Evolutionary conservation across 2,113 vertebrate genomes (phyloP), one percentile per base, ranked within the genome.

Genomic region (Mohoua ochrocephala): DNA sequence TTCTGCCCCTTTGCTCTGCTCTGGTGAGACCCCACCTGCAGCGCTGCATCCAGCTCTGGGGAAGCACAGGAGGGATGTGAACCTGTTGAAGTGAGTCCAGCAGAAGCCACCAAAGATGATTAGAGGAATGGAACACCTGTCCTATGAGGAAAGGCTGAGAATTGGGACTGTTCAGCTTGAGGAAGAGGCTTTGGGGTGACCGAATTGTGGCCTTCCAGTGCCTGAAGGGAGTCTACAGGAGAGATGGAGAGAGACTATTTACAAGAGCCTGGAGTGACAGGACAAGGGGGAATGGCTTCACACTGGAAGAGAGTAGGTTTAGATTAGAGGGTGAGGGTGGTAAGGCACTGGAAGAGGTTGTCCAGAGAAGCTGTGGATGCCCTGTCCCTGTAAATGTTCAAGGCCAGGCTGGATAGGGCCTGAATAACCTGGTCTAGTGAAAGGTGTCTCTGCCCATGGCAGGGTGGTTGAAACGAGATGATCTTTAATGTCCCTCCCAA

Each of bases 391-490:
- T 16, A 37, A 73, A 52, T 45, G 3, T 45, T 73, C 22, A 53
- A 45, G 39, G 27, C 37, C 37, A 52, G 37, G 22, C 18, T 73
- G 47, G 27, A 63, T 26, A 44, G 27, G 33, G 33, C 27, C 27
- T 45, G 21, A 31, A 61, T 31, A 73, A 53, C 17, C 27, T 33
- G 17, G 8, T 52, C 26, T 31, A 56, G 15, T 65, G 24, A 45
- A 75, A 41, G 12, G 4, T 65, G 69, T 45, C 41, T 33, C 59
- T 73, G 9, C 28, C n/a, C 15, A 18, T 54, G 49, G n/a, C n/a
- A 77, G 33, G 11, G 6, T 4, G 14, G 1, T 28, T 77, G 53
- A 22, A 59, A 68, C 0, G 0, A 52, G 53, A 52, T 57, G 44
- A 13, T 44, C 31, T 52, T 68, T 44, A 44, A 37, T n/a, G 13